phyloP scores from a whole-genome alignment of 2,888 invertebrate genomes.

The Helobdella robusta region DNA sequence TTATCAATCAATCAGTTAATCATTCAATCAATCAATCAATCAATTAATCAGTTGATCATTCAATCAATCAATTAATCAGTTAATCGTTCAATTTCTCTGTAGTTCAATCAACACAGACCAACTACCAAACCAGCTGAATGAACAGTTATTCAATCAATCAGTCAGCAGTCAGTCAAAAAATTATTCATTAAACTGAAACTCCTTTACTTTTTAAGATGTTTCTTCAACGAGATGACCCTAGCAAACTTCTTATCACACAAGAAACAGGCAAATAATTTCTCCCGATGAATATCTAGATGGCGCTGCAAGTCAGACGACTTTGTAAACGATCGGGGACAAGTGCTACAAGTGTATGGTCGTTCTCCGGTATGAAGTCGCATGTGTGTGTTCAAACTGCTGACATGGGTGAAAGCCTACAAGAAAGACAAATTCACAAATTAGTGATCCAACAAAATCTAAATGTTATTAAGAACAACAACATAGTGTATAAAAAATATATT shows the following conservation, averaged over 20 bases:
- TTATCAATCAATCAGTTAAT: too few species aligned
- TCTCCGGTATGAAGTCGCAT: slow-evolving; percentile 22
- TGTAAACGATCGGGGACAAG: slow-evolving; percentile 12
- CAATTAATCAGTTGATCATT: slow-evolving; percentile 1
- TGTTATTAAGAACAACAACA: not conserved
- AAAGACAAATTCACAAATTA: not conserved
- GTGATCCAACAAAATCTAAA: not conserved
- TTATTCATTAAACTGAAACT: not conserved
- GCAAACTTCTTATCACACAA: slow-evolving; percentile 18
- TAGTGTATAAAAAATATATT: not conserved
- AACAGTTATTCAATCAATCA: slow-evolving; percentile 5
- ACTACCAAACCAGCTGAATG: too few species aligned
- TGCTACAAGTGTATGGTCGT: slow-evolving; percentile 15
- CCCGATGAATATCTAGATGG: slow-evolving; percentile 9
- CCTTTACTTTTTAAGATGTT: not conserved
- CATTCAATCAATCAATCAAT: slow-evolving; percentile 9
- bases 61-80: too few species aligned
- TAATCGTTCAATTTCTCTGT: not conserved
- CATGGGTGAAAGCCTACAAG: slow-evolving; percentile 20
- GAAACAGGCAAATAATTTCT: slow-evolving; percentile 18
- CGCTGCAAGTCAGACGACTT: slow-evolving; percentile 22
- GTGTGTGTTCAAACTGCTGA: slow-evolving; percentile 22
- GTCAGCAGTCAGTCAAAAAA: not conserved
- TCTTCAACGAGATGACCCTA: not conserved
- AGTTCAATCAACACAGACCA: not conserved